Evolutionary conservation across 1,140 invertebrate species (phyloP), one percentile per base, ranked within the genome.

Genomic region (Heterodera carotae): DNA sequence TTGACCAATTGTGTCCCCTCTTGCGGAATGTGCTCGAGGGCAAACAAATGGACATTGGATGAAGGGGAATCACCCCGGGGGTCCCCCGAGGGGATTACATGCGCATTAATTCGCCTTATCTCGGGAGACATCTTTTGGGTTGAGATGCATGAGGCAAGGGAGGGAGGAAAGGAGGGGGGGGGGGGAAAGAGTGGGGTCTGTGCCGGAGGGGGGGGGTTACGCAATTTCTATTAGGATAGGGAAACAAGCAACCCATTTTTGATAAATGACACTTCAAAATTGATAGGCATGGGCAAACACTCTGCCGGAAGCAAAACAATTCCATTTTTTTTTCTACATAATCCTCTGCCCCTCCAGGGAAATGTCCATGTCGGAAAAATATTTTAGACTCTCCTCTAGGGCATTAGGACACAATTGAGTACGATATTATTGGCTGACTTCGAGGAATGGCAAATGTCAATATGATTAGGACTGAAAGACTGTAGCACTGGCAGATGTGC

Each of bases 91-190:
- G 62, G 62, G 62, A 66, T 66, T 66, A 66, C 62, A 66, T 34
- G 62, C 62, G 62, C 62, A 66, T 66, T 66, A 66, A 66, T 66
- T 66, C 62, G 27, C 33, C 62, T 66, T 66, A 66, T 66, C 62
- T 66, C 27, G 62, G 62, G 27, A 34, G 27, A 66, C 62, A 66
- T 31, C 33, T 34, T 27, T 15, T n/a, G 33, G 62, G 62, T 31
- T 66, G 27, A 25, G 27, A n/a, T n/a, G n/a, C n/a, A n/a, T n/a
- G n/a, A n/a, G n/a, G n/a, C n/a, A n/a, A n/a, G 10, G 10, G 53
- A 56, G 53, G 10, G 53, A 56, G 10, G 53, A n/a, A 56, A 12
- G 53, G 53, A 56, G 10, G 53, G 53, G 53, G 10, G 53, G 53
- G 53, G 10, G 53, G 53, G 53, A 12, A n/a, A n/a, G 53, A 56